Conservation (phyloP, 2,888 invertebrate species). For the Cybosia mesomella region DNA sequence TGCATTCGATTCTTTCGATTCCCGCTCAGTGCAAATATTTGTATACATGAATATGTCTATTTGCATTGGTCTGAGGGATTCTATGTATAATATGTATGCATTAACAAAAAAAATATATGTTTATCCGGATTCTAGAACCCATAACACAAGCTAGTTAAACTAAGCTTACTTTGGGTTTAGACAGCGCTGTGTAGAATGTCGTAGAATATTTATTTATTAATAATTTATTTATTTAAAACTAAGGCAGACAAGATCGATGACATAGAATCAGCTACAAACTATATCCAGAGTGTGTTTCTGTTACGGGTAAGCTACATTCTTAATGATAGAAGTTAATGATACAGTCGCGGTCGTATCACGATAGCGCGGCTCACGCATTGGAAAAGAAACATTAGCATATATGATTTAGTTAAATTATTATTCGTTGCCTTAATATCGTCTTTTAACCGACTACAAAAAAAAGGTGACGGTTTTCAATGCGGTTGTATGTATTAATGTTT, state of each 20-base stretch:
- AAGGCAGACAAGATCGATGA: background rate
- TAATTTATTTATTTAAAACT: too few relatives aligned
- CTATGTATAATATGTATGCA: too few relatives aligned
- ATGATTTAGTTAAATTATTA: slow-evolving; percentile 8
- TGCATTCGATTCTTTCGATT: too few relatives aligned
- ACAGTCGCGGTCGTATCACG: background rate
- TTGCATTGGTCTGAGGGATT: too few relatives aligned
- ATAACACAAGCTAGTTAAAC: too few relatives aligned
- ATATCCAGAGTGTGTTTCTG: background rate
- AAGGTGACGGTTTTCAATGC: background rate
- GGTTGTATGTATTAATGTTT: background rate
- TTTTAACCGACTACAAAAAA: background rate
- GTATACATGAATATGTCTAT: too few relatives aligned
- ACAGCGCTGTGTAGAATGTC: too few relatives aligned
- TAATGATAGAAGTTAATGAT: slow-evolving; percentile 19
- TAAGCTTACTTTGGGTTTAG: too few relatives aligned
- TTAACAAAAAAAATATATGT: too few relatives aligned
- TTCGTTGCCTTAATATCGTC: background rate
- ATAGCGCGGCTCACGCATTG: background rate
- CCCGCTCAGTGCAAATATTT: too few relatives aligned
- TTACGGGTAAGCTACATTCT: background rate
- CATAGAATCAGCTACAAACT: slow-evolving; percentile 1
- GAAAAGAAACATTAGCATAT: background rate
- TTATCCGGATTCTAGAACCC: too few relatives aligned
- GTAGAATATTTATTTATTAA: too few relatives aligned